Evolutionary conservation across 2,113 vertebrate genomes (phyloP), one percentile per base, ranked within the genome.

Genomic region (Mystacornis crossleyi): DNA sequence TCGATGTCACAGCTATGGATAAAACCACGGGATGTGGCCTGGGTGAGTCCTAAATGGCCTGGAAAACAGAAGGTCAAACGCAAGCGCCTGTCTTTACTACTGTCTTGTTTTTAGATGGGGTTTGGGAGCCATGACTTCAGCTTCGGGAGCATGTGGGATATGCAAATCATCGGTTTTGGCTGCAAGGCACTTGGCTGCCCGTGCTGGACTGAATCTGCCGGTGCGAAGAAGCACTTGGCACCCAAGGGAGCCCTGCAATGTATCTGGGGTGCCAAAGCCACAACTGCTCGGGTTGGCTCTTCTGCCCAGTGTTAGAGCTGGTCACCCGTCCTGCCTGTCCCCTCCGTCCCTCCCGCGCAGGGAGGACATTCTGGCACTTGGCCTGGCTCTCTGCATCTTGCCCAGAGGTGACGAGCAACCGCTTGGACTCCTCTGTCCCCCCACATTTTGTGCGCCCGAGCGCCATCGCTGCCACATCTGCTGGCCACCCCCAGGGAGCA

Each of bases 401-500:
- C 66, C 47, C 86, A 75, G 34, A 42, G 51, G 50, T 24, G 5
- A 43, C 0, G 13, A 45, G 42, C 45, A 40, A 12, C 4, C 43
- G 7, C 40, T 45, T 11, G 34, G 65, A 2, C 34, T 84, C 36
- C 20, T 38, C 2, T 20, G n/a, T 4, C 42, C 50, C 80, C 74
- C 54, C 40, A 7, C 33, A 34, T 33, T 38, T 33, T 8, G 10
- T 16, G 69, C 3, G 2, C 31, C 36, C 31, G 48, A 66, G 48
- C 2, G 1, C 10, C 86, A 28, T 17, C 0, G 8, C 15, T 1
- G 0, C 14, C 65, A 20, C 0, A 0, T 2, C n/a, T n/a, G n/a
- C n/a, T 31, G 81, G 54, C 50, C 72, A 47, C n/a, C 7, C 1
- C 43, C 54, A n/a, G 34, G 53, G 34, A 77, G 43, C 8, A 48